Base-by-base conservation (phyloP, 2,113 vertebrate species). In the Parotia lawesii region DNA sequence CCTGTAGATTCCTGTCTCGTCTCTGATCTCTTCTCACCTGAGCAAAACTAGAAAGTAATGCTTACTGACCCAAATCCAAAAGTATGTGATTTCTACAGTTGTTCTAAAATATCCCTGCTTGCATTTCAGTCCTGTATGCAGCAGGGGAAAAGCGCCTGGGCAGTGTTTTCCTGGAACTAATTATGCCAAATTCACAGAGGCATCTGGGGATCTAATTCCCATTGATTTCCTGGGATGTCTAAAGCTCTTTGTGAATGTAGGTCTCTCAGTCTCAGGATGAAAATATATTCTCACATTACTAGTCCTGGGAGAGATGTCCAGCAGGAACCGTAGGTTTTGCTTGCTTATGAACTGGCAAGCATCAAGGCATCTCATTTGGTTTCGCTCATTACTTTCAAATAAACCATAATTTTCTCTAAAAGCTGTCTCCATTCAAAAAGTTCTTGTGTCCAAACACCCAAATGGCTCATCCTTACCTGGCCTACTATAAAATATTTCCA, bases 131-230 rank as follows among this genome's bases (percentile, higher is more conserved):
- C 28, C 47, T 1, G 1, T 31, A 31, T 35, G 15, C 25, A 66
- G 38, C 27, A 66, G 47, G 20, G 47, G 21, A 73, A 95, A 93
- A 77, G 33, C 11, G 17, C 44, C 61, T 64, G 67, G 93, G 58
- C 78, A 97, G 61, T 37, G 50, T 71, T 94, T 90, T 62, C 81
- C 95, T 95, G 90, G 78, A 95, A 85, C 67, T 93, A 90, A 95
- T 95, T 94, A 93, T 80, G 82, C 22, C 69, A 84, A 96, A 95
- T 92, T 95, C 92, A 86, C 62, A 74, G 48, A 92, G 53, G 94
- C 91, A 87, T 94, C 76, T 89, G 77, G 61, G 65, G 86, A 86
- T 96, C 47, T 90, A 94, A 92, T 90, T 95, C 95, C 72, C 57
- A 71, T 3, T 92, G 88, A 84, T 90, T 96, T 95, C 83, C 91